phyloP scores from a whole-genome alignment of 2,797 vertebrate species.

The Ambastaia sidthimunki region DNA sequence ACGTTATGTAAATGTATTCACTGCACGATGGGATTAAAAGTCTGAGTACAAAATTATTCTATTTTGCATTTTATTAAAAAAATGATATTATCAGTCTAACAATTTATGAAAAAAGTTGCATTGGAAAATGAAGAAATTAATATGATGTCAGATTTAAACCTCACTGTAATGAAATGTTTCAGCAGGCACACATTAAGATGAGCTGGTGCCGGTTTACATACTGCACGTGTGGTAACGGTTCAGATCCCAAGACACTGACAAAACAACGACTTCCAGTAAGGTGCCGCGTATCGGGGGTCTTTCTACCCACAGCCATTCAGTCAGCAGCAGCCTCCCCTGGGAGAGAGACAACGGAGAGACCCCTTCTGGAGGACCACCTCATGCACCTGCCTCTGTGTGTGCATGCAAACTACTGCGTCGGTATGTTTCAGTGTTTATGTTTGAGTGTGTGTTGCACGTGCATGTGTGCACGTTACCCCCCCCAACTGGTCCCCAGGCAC shows the following conservation, averaged over 20 bases:
- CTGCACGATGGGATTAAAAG: no score
- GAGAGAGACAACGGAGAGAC: conserved; percentile 49
- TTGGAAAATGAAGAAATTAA: no score
- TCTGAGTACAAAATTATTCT: no score
- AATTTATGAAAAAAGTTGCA: no score
- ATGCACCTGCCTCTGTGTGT: conserved; percentile 37
- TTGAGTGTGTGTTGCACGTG: conserved; percentile 68
- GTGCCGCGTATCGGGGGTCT: conserved; percentile 19
- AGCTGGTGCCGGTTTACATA: not conserved
- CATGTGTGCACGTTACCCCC: conserved; percentile 10
- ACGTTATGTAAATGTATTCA: not conserved
- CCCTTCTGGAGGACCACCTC: conserved; percentile 49
- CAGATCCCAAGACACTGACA: conserved; percentile 74
- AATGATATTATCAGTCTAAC: no score
- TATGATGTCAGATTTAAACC: no score
- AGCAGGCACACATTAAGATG: not conserved
- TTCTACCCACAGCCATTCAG: conserved; percentile 22
- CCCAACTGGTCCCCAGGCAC: conserved; percentile 33
- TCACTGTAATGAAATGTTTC: no score
- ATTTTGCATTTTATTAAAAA: no score
- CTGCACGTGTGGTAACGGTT: conserved; percentile 63
- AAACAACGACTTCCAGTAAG: conserved; percentile 72
- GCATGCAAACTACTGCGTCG: conserved; percentile 4
- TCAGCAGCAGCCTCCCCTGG: conserved; percentile 23
- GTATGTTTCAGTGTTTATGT: conserved; percentile 37